phyloP scores from a whole-genome alignment of 1,140 invertebrate species.

The Euwallacea fornicatus region DNA sequence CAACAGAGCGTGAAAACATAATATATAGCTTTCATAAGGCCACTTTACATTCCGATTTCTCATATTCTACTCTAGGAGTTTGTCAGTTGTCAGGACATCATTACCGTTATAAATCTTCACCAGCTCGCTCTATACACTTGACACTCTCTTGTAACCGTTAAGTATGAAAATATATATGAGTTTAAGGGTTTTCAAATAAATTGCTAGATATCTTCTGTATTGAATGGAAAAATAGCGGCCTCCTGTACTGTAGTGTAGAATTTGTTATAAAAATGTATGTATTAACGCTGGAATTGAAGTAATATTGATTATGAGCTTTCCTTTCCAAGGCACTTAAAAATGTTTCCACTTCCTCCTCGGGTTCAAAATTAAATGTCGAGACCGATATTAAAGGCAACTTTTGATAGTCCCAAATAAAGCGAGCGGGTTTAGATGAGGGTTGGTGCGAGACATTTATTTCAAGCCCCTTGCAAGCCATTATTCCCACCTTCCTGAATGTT shows the following conservation, averaged over 20 bases:
- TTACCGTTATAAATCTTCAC: neutral
- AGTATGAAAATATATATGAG: neutral
- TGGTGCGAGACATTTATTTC: constrained; percentile 28
- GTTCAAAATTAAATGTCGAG: constrained; percentile 9
- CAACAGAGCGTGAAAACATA: no score
- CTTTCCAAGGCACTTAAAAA: neutral
- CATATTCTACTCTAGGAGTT: neutral
- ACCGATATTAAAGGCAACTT: constrained; percentile 22
- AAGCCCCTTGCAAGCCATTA: constrained; percentile 25
- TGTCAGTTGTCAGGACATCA: neutral
- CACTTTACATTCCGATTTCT: neutral
- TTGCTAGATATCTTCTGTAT: no score
- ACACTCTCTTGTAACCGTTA: neutral
- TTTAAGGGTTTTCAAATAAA: no score
- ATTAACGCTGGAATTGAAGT: no score
- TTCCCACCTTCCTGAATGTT: constrained; percentile 29
- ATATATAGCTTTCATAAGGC: neutral
- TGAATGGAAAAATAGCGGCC: no score
- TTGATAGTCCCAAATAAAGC: constrained; percentile 17
- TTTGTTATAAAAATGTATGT: no score
- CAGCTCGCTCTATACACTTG: neutral
- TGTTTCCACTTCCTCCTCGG: neutral
- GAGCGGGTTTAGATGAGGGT: constrained; percentile 16
- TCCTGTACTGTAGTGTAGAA: no score
- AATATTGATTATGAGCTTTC: no score